These are phyloP conservation scores for Sapajus apella DNA, from an alignment of 2,113 vertebrate genomes.

Conservation along the genomic window DNA sequence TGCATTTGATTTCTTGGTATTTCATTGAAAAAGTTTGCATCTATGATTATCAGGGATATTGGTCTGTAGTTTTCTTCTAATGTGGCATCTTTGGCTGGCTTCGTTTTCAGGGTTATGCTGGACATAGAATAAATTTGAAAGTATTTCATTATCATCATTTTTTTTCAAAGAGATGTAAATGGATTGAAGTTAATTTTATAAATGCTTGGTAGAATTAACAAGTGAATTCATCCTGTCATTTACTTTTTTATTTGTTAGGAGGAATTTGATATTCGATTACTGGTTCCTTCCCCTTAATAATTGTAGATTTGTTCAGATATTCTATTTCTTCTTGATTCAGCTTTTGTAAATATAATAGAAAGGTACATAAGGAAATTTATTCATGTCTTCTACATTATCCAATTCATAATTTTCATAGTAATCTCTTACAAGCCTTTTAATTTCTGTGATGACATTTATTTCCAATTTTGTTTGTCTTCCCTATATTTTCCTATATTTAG, in stretches of 20 bases:
- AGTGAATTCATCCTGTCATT: not conserved
- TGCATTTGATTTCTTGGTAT: not conserved
- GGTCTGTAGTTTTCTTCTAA: not conserved
- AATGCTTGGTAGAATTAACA: not conserved
- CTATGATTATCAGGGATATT: not conserved
- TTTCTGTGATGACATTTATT: not conserved
- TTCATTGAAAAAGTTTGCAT: not conserved
- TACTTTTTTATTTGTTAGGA: not conserved
- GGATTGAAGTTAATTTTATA: not conserved
- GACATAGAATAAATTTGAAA: not conserved
- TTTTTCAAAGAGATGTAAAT: not conserved
- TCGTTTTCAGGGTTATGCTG: not conserved
- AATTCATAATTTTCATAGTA: not conserved
- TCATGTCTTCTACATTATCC: not conserved
- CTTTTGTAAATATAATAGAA: not conserved
- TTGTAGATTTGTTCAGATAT: not conserved
- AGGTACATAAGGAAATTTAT: not conserved
- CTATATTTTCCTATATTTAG: not conserved
- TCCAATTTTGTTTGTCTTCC: not conserved
- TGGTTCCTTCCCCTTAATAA: not conserved
- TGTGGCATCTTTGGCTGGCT: not conserved
- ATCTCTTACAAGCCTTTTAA: not conserved
- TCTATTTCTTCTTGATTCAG: not conserved
- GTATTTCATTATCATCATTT: not conserved
- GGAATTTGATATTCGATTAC: not conserved